These are phyloP conservation scores for Perizoma flavofasciatum DNA, from an alignment of 2,888 invertebrate genomes.

Conservation along the genomic window DNA sequence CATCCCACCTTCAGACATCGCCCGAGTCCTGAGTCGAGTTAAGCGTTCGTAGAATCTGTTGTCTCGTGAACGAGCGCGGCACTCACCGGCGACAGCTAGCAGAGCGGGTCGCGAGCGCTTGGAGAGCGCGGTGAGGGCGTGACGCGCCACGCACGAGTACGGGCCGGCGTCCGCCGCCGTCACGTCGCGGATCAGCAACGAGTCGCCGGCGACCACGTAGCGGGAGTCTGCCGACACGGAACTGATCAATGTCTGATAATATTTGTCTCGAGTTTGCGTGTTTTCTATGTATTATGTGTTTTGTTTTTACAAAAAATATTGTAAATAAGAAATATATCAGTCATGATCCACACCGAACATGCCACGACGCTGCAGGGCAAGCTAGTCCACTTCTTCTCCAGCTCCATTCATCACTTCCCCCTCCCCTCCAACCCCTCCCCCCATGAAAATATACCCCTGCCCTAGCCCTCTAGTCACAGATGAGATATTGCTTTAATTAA, in stretches of 20 bases:
- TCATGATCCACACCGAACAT: neutral
- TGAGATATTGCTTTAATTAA: constrained; percentile 63
- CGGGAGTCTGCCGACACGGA: constrained; percentile 53
- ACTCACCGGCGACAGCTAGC: constrained; percentile 83
- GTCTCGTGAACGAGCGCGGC: neutral
- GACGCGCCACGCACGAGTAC: constrained; percentile 88
- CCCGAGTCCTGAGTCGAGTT: no score
- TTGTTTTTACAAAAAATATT: no score
- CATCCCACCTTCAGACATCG: neutral
- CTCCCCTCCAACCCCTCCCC: neutral
- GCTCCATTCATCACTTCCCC: no score
- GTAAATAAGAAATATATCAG: no score
- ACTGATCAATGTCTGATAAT: neutral
- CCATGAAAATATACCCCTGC: neutral
- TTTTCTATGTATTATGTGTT: no score
- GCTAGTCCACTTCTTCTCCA: constrained; percentile 18
- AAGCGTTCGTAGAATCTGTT: no score
- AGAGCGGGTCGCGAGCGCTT: constrained; percentile 85
- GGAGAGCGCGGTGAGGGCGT: constrained; percentile 86
- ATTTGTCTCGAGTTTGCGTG: no score
- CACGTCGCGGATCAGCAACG: constrained; percentile 62
- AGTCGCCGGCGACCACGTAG: constrained; percentile 58
- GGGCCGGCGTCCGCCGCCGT: constrained; percentile 84
- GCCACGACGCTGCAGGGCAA: neutral
- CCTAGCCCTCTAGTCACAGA: constrained; percentile 33